Conservation (phyloP, 1,140 invertebrate species). For the Globodera ellingtonae region DNA sequence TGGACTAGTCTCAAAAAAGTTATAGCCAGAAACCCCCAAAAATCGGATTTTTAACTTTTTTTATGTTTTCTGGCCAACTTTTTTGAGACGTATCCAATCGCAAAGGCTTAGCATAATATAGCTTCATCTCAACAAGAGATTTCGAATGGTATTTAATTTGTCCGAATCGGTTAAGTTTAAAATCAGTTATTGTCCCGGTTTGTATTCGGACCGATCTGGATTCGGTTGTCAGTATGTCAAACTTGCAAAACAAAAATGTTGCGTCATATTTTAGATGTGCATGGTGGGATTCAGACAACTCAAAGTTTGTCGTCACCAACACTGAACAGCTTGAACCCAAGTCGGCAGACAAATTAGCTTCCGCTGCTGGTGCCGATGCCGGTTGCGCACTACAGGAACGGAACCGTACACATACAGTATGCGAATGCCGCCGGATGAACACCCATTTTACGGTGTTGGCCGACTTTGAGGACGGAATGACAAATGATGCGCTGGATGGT, state of each 20-base stretch:
- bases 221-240: no score
- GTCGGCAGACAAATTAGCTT: neutral
- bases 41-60: no score
- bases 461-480: conserved; percentile 3
- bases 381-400: conserved; percentile 6
- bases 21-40: no score
- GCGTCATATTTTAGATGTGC: conserved; percentile 6
- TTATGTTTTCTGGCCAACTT: no score
- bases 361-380: neutral
- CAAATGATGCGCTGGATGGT: neutral
- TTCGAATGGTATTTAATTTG: no score
- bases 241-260: neutral
- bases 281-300: conserved; percentile 13
- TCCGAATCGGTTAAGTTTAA: no score
- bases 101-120: no score
- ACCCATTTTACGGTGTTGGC: conserved; percentile 14
- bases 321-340: neutral
- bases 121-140: no score
- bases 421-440: conserved; percentile 12
- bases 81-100: no score
- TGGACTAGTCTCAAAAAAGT: no score
- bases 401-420: conserved; percentile 17
- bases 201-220: no score
- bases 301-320: neutral
- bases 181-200: no score